Evolutionary conservation across 2,797 vertebrate species (phyloP).

Genomic region (Lacerta bilineata): DNA sequence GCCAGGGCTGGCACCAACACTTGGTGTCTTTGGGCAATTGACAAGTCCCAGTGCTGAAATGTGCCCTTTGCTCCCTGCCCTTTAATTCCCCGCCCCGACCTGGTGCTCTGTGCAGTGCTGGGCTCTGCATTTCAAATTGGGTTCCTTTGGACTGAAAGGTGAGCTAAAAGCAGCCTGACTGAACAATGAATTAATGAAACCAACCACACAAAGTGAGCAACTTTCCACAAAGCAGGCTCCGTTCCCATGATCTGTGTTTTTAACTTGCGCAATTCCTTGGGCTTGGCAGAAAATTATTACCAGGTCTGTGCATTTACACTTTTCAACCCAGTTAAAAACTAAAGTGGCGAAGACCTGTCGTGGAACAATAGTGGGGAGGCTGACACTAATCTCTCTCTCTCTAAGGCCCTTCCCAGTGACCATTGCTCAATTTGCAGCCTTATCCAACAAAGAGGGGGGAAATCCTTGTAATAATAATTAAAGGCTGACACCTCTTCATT

Average conservation of each 20-base stretch:
- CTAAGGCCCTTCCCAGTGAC: background rate
- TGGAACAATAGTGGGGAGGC: background rate
- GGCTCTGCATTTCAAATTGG: no score
- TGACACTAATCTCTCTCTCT: background rate
- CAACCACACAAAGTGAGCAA: background rate
- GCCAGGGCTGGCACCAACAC: no score
- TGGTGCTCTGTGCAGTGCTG: no score
- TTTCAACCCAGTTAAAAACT: background rate
- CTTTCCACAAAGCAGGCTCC: background rate
- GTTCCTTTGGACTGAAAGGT: no score
- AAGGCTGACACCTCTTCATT: slow-evolving; percentile 16
- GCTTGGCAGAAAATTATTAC: background rate
- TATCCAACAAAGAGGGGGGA: background rate
- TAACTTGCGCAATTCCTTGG: background rate
- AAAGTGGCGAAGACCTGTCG: background rate
- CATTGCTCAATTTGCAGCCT: background rate
- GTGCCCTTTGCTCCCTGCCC: no score
- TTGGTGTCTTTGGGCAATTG: no score
- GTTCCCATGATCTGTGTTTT: background rate
- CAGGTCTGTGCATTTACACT: background rate
- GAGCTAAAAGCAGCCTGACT: no score
- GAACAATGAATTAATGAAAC: no score
- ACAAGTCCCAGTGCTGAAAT: no score
- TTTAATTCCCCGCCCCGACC: no score
- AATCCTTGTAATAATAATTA: slow-evolving; percentile 13